Conservation (phyloP, 2,888 invertebrate genomes). For the Agapetus fuscipes region DNA sequence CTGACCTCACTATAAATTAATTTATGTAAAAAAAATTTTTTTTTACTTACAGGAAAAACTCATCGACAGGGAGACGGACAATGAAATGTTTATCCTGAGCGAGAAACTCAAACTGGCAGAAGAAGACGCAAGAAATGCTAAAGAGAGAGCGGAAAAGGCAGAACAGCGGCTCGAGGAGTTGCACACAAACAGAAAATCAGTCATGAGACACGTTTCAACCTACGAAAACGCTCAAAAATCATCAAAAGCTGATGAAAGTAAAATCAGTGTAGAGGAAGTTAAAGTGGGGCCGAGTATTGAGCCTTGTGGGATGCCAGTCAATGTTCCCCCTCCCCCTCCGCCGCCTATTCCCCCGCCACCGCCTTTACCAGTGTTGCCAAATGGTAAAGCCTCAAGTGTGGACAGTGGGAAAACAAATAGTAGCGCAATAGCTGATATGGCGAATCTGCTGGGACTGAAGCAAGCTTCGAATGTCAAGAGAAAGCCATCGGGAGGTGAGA, state of each 20-base stretch:
- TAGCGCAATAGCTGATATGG: slow-evolving; percentile 42
- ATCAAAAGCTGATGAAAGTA: too few relatives aligned
- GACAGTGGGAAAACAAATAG: slow-evolving; percentile 31
- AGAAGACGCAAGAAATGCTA: slow-evolving; percentile 53
- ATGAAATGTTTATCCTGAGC: slow-evolving; percentile 57
- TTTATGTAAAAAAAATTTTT: background rate
- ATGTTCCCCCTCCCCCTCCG: slow-evolving; percentile 34
- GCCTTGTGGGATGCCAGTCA: background rate
- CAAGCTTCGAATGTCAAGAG: slow-evolving; percentile 45
- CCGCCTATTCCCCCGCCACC: slow-evolving; percentile 28
- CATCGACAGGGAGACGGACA: slow-evolving; percentile 55
- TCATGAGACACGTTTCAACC: slow-evolving; percentile 17
- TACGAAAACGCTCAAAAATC: slow-evolving; percentile 23
- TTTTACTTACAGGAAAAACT: slow-evolving; percentile 42
- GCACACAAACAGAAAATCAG: slow-evolving; percentile 20
- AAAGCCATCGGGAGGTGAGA: slow-evolving; percentile 44
- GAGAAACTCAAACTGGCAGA: slow-evolving; percentile 60
- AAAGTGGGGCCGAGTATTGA: background rate
- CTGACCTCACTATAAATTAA: too few relatives aligned
- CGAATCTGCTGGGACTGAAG: slow-evolving; percentile 47
- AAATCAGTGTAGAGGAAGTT: too few relatives aligned
- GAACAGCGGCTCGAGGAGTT: slow-evolving; percentile 32
- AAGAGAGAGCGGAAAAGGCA: slow-evolving; percentile 51
- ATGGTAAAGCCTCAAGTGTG: slow-evolving; percentile 12
- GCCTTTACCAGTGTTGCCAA: slow-evolving; percentile 24